Evolutionary conservation across 2,113 vertebrate genomes (phyloP), one percentile per base, ranked within the genome.

Genomic region (Meriones unguiculatus): DNA sequence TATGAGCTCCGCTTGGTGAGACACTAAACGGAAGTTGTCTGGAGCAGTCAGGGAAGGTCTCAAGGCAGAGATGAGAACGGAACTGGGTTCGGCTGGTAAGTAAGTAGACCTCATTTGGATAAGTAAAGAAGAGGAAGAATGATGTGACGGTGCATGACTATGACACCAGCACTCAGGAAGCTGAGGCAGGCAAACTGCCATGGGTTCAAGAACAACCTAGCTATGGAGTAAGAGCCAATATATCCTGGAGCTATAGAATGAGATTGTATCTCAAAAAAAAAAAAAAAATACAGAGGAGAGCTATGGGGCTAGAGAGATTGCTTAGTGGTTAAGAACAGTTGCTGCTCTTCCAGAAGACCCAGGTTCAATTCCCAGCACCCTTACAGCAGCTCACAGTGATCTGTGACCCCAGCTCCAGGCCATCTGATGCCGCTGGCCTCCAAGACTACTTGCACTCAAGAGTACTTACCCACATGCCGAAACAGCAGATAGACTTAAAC

Each of bases 51-150:
- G 22, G 28, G n/a, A 72, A 72, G 76, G 2, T n/a, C 80, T 92
- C 30, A n/a, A 65, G 15, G 62, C 93, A 80, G 65, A 90, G 73
- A 52, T 35, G 41, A 54, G 70, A 89, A 75, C 41, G 41, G 17
- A 93, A 54, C 70, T 70, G 35, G 77, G 28, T 50, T 52, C 76
- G 30, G 41, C 52, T 78, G 25, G 38, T 41, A 41, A 25, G 73
- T 75, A 41, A 24, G 22, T 24, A 20, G 20, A 41, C 41, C 38
- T 41, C 38, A 30, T 52, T 50, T 17, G 46, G 41, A 30, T 64
- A 89, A 72, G 59, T 14, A 73, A 84, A 52, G 59, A 88, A 80
- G 22, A 93, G 41, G n/a, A 86, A 95, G 13, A 13, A 65, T 38
- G 35, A 54, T 2, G 15, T 41, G 20, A 15, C 41, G 32, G 50